Evolutionary conservation across 35 echinoderm and acorn worm species (phyloP).

Genomic region (Ophiothrix spiculata): DNA sequence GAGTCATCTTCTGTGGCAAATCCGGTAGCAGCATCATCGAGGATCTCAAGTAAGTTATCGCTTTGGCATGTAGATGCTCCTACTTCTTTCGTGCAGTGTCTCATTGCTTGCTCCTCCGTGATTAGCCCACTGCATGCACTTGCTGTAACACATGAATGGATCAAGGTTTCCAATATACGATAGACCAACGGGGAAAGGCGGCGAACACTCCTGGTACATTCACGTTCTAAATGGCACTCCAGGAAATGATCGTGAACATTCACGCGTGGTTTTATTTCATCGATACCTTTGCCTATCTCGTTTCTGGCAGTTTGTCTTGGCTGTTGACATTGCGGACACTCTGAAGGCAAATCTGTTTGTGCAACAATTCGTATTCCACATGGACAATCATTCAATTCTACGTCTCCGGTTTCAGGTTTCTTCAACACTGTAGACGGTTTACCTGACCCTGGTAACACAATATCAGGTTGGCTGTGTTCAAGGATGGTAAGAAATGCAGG

Average conservation of each 20-base stretch:
- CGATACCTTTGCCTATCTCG: neutral
- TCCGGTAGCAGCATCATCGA: too few species aligned
- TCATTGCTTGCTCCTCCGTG: neutral
- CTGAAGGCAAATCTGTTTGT: constrained; percentile 2
- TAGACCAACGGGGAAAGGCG: neutral
- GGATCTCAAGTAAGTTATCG: too few species aligned
- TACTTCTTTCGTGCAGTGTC: neutral
- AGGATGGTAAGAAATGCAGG: neutral
- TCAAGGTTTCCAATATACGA: neutral
- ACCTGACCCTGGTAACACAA: neutral
- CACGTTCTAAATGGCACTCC: neutral
- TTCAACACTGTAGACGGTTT: neutral
- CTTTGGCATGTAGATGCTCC: too few species aligned
- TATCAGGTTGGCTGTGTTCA: neutral
- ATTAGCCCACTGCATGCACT: neutral
- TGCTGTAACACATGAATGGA: neutral
- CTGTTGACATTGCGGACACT: neutral
- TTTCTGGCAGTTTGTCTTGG: neutral
- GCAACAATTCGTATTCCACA: neutral
- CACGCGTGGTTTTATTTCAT: neutral
- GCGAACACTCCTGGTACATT: neutral
- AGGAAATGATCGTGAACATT: too few species aligned
- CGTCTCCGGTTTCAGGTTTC: neutral
- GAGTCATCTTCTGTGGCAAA: too few species aligned
- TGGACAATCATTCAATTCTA: neutral